A percentile compares a stretch with the other conserved stretches of the same genome.
These are phyloP conservation scores for Catamblyrhynchus diadema DNA, from an alignment of 2,797 vertebrate species.

Conservation along the genomic window DNA sequence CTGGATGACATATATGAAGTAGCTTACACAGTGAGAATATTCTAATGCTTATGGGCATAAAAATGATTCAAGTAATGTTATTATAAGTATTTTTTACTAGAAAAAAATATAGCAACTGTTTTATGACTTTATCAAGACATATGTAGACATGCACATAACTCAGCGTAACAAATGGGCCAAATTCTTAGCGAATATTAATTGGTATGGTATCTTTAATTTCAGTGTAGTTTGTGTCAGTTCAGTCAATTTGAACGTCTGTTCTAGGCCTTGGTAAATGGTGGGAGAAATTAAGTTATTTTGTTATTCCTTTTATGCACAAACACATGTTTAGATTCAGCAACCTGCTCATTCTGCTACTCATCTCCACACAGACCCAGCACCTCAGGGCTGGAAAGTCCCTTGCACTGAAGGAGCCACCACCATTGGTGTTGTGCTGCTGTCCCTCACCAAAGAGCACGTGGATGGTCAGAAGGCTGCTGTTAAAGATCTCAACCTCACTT, in stretches of 20 bases:
- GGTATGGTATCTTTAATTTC: neutral
- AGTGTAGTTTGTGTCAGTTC: neutral
- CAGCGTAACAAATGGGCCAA: neutral
- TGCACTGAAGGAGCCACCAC: neutral
- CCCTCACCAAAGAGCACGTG: constrained; percentile 69
- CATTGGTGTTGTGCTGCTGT: constrained; percentile 46
- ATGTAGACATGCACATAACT: neutral
- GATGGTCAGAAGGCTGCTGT: constrained; percentile 34
- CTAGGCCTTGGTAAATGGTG: neutral
- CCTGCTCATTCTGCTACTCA: neutral
- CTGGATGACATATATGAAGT: neutral
- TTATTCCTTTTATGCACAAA: neutral
- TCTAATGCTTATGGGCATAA: neutral
- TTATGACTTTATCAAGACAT: neutral
- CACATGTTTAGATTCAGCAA: neutral
- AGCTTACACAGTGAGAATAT: neutral
- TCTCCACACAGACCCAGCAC: neutral
- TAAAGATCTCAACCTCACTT: constrained; percentile 71
- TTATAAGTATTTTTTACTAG: neutral
- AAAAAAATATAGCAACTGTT: neutral
- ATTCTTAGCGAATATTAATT: neutral
- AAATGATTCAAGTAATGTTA: neutral
- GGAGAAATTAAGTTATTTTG: neutral
- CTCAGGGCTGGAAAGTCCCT: neutral
- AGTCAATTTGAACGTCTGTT: neutral